Base-by-base conservation (phyloP, 2,888 invertebrate genomes). In the Callyntrura sp. region DNA sequence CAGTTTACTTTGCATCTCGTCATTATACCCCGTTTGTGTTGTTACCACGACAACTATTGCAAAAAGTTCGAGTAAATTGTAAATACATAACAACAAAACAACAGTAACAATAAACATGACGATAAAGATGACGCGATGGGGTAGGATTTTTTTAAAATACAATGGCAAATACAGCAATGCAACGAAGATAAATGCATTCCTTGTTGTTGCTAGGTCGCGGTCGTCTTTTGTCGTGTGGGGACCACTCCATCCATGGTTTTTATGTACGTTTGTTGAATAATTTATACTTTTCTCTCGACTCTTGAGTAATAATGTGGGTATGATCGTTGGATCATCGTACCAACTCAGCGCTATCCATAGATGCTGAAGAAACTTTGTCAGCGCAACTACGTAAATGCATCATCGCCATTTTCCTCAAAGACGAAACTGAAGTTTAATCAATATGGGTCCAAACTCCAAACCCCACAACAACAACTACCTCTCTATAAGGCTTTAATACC, bases 51-150 rank as follows among this genome's bases (percentile, higher is more conserved):
- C 57, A 8, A 23, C 23, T 62, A 25, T 62, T 62, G 62, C 57
- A 57, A 57, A 57, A n/a, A 57, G n/a, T 57, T 20, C 6, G 2
- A 0, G 57, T 20, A 57, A 57, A 17, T 20, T 28, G 25, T 28
- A 12, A 62, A 62, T 62, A 28, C 68, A 45, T n/a, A n/a, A n/a
- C n/a, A n/a, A n/a, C n/a, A n/a, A n/a, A n/a, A 57, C 20, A 73
- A 73, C 48, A 73, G 45, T 73, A 73, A 62, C 43, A 68, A 73
- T 73, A 45, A 73, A 73, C 20, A 73, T 73, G 6, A 73, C 20
- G 12, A 17, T 11, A 45, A 43, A 20, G 43, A 73, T 73, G 70
- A 73, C 48, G 43, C 70, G 45, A 73, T 48, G 70, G 45, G 70
- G 45, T 73, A 45, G 70, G 45, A 73, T 73, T 73, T 43, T n/a